Evolutionary conservation across 2,888 invertebrate genomes (phyloP).

Genomic region (Dryadula phaetusa): DNA sequence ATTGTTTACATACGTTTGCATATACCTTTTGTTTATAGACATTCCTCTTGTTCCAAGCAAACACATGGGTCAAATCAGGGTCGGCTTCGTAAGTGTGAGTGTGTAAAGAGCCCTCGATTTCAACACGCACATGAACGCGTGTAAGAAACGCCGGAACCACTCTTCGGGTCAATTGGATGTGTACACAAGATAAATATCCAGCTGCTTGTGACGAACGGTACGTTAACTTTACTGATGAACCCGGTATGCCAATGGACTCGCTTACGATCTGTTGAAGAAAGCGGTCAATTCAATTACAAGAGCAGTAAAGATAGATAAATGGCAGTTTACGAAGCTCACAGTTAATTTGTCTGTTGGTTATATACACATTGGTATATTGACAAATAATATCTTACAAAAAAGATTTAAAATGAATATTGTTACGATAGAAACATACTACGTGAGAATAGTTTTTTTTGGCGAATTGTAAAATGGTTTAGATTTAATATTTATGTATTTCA

Average conservation of each 20-base stretch:
- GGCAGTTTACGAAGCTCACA: background rate
- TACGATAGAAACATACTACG: too few species aligned
- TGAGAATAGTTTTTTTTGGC: too few species aligned
- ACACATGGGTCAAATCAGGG: conserved; percentile 96
- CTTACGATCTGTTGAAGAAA: conserved; percentile 91
- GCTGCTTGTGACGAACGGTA: conserved; percentile 98
- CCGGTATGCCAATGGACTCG: conserved; percentile 97
- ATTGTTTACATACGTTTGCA: background rate
- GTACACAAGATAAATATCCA: conserved; percentile 96
- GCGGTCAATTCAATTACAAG: conserved; percentile 33
- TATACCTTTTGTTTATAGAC: conserved; percentile 96
- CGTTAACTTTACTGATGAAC: conserved; percentile 95
- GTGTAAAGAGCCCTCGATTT: conserved; percentile 96
- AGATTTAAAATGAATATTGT: too few species aligned
- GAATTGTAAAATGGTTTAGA: too few species aligned
- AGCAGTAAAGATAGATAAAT: background rate
- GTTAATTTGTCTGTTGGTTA: background rate
- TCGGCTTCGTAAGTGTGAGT: conserved; percentile 98
- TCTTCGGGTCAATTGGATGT: conserved; percentile 93
- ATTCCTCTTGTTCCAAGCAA: conserved; percentile 99
- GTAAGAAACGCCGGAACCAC: conserved; percentile 91
- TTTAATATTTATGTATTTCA: too few species aligned
- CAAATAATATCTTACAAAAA: too few species aligned
- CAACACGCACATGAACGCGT: conserved; percentile 95
- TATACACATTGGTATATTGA: too few species aligned